Percentiles rank a stretch among this genome's conserved stretches.
These are phyloP conservation scores for Drosophila anomelani DNA, from an alignment of 2,888 invertebrate genomes.

Conservation along the genomic window DNA sequence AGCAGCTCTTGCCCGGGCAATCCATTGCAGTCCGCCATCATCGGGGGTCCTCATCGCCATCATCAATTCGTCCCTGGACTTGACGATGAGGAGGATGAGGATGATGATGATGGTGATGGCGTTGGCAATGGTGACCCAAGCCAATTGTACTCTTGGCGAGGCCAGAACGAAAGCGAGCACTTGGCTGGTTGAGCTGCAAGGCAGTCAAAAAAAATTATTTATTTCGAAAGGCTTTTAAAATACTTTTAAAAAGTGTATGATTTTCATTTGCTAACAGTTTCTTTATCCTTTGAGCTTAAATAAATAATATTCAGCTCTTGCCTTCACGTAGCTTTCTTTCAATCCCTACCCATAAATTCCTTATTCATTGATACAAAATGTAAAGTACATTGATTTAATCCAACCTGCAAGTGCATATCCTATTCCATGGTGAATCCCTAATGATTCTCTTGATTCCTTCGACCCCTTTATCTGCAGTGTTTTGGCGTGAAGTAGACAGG, in stretches of 20 bases:
- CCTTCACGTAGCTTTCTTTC: too few relatives aligned
- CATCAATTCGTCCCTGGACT: conserved; percentile 30
- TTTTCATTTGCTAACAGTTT: neutral
- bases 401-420: neutral
- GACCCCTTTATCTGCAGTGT: conserved; percentile 12
- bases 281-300: too few relatives aligned
- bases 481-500: conserved; percentile 27
- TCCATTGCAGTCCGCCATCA: conserved; percentile 43
- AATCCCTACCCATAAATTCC: too few relatives aligned
- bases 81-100: conserved; percentile 8
- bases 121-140: conserved; percentile 33
- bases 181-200: neutral
- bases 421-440: neutral
- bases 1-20: conserved; percentile 45
- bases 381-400: neutral
- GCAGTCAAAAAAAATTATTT: conserved; percentile 13
- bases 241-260: neutral
- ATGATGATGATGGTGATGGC: neutral
- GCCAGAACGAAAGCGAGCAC: conserved; percentile 18
- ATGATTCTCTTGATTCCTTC: conserved; percentile 5
- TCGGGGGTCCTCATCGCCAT: conserved; percentile 27
- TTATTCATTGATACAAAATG: neutral
- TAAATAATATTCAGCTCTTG: neutral
- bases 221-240: neutral
- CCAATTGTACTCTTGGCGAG: conserved; percentile 41